Base-by-base conservation (phyloP, 2,888 invertebrate genomes). In the Ellobium chinense region DNA sequence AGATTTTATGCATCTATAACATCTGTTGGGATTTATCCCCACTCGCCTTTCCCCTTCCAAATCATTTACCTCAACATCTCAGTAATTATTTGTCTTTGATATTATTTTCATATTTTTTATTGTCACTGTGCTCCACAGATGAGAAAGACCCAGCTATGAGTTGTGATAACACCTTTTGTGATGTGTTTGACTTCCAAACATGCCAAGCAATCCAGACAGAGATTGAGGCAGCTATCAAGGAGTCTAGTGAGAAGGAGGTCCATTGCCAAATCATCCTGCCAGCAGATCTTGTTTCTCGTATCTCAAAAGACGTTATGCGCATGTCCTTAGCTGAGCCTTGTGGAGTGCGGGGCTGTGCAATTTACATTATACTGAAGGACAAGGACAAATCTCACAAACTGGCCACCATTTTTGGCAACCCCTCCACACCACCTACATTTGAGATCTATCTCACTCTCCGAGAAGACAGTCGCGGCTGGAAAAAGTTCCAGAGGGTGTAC, bases 271-370 rank as follows among this genome's bases (percentile, higher is more conserved):
- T 81, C 1, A 76, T 80, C 18, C 66, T 65, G 36, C 80, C 82
- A 3, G 9, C 65, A 31, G 68, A 80, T 24, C 95, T 97, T 85
- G 95, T 97, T 80, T 95, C 96, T 85, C 94, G 96, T 86, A 96
- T 97, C 83, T 95, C 97, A 68, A 94, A 95, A 85, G 96, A 97
- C 92, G 96, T 97, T 83, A 94, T 97, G 75, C 95, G 95, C 78
- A 95, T 97, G 94, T 96, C 97, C 0, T 97, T 97, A 92, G 95
- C 96, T 74, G 97, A 98, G 93, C 97, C 97, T 27, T 97, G 97
- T 93, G 98, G 97, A 73, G 95, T 97, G 70, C 91, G 94, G 84
- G 97, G 97, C 58, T 97, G 97, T 91, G 96, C 96, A n/a, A 94
- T 97, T 85, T 96, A 96, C 93, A 95, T 97, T 81, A 96, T 96